Percentiles rank a stretch among this genome's conserved stretches.
Evolutionary conservation across 2,113 vertebrate species (phyloP).

Genomic region (Mus spicilegus): DNA sequence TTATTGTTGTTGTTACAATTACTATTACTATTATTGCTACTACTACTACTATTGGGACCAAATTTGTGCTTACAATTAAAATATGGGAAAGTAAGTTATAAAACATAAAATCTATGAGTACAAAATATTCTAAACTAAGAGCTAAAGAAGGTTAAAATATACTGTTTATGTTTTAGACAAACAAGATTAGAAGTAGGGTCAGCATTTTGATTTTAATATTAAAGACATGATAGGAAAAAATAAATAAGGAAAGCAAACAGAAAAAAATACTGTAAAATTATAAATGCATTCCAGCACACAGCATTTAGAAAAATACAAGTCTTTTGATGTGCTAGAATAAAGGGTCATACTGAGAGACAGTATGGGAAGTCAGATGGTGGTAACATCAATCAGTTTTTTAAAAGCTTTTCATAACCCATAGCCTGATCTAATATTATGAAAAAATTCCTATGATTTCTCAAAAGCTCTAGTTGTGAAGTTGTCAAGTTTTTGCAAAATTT

Average conservation of each 20-base stretch:
- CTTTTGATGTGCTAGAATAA: background rate
- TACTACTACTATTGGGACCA: background rate
- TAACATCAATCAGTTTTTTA: background rate
- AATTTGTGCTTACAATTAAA: constrained; percentile 8
- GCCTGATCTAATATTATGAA: background rate
- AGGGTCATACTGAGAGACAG: background rate
- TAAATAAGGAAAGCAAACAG: background rate
- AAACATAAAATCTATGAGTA: background rate
- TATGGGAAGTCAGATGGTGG: background rate
- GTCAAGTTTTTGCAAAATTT: background rate
- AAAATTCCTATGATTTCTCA: background rate
- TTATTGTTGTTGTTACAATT: background rate
- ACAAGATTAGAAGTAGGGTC: background rate
- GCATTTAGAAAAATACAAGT: background rate
- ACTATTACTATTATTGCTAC: background rate
- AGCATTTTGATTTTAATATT: background rate
- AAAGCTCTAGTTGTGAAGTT: background rate
- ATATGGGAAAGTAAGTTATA: background rate
- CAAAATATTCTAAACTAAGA: constrained; percentile 11
- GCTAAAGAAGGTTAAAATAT: background rate
- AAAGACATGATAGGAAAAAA: background rate
- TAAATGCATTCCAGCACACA: background rate
- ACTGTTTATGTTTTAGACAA: background rate
- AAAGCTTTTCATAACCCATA: background rate
- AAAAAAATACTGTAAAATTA: background rate